Conservation (phyloP, 1,140 invertebrate genomes). For the Bombus polaris region DNA sequence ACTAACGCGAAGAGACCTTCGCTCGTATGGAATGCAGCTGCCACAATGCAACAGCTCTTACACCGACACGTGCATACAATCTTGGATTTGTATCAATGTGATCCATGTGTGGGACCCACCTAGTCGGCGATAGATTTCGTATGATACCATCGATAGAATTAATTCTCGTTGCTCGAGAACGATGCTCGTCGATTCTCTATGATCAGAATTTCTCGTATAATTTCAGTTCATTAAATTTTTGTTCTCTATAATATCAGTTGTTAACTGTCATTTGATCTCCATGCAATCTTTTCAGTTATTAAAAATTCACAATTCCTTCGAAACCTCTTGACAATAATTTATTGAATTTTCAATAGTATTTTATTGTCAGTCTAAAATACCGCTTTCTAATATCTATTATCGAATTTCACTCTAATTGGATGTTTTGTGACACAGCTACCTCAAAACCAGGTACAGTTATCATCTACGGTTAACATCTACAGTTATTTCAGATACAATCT, state of each 20-base stretch:
- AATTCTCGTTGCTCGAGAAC: not conserved
- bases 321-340: not conserved
- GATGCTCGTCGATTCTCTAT: not conserved
- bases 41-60: conserved; percentile 64
- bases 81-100: conserved; percentile 57
- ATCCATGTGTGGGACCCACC: conserved; percentile 11
- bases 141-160: conserved; percentile 27
- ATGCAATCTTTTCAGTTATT: not conserved
- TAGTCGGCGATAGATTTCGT: conserved; percentile 19
- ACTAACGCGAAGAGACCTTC: conserved; percentile 42
- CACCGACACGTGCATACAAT: conserved; percentile 34
- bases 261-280: not conserved
- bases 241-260: not conserved
- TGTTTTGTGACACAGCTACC: too few species aligned
- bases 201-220: not conserved
- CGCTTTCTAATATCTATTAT: not conserved
- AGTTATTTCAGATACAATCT: too few species aligned
- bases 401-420: not conserved
- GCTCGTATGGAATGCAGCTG: conserved; percentile 66
- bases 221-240: not conserved
- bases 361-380: not conserved
- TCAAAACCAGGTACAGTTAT: too few species aligned
- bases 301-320: not conserved
- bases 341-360: not conserved
- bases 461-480: too few species aligned